Evolutionary conservation across 2,888 invertebrate genomes (phyloP).

Genomic region (Aelia acuminata): DNA sequence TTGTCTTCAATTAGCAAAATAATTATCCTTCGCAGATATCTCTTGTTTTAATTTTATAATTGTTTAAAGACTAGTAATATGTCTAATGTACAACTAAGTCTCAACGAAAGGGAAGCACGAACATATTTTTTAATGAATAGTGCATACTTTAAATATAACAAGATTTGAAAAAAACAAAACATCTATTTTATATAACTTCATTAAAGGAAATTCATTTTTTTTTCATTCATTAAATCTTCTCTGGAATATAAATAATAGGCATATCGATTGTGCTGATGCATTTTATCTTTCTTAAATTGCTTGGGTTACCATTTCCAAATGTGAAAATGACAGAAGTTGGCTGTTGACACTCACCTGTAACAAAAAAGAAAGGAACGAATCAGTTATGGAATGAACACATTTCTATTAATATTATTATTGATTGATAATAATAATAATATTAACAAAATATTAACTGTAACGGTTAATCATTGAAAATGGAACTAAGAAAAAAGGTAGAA

Average conservation of each 20-base stretch:
- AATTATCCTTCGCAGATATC: too few species aligned
- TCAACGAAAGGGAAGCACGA: too few species aligned
- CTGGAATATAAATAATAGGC: not conserved
- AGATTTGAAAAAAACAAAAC: too few species aligned
- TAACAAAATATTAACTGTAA: not conserved
- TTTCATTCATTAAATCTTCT: not conserved
- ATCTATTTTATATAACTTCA: too few species aligned
- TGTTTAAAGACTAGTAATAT: too few species aligned
- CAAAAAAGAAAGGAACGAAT: slow-evolving; percentile 19
- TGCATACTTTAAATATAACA: too few species aligned
- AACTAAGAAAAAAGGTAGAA: not conserved
- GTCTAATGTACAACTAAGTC: too few species aligned
- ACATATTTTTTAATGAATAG: too few species aligned
- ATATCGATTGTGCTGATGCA: not conserved
- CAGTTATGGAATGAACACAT: not conserved
- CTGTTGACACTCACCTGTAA: slow-evolving; percentile 11
- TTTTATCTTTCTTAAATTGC: not conserved
- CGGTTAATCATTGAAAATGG: not conserved
- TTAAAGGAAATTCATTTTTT: not conserved
- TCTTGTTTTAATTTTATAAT: too few species aligned
- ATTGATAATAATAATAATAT: not conserved
- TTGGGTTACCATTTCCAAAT: slow-evolving; percentile 13
- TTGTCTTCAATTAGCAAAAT: not conserved
- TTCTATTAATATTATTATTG: not conserved
- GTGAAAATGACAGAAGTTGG: not conserved